These are phyloP conservation scores for Tribolium madens DNA, from an alignment of 1,140 invertebrate species.

Conservation along the genomic window DNA sequence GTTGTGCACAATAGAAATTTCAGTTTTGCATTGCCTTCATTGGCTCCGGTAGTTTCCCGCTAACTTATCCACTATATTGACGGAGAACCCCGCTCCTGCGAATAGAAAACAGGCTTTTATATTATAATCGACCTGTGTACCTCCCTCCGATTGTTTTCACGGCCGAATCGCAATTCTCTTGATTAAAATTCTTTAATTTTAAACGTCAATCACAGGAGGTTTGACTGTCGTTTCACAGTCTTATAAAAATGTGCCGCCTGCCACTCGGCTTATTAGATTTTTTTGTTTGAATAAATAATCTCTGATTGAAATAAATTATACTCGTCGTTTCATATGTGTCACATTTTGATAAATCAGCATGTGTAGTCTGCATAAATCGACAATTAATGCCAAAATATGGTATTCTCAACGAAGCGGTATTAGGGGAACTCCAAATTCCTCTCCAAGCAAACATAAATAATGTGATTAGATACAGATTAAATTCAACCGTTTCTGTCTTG, in stretches of 20 bases:
- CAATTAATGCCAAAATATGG: conserved; percentile 17
- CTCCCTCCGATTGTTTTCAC: conserved; percentile 45
- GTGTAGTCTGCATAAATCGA: conserved; percentile 7
- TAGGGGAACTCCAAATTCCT: background rate
- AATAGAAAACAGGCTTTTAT: conserved; percentile 36
- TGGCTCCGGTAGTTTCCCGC: conserved; percentile 23
- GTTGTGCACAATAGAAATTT: conserved; percentile 41
- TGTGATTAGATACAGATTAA: conserved; percentile 34
- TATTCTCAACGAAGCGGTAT: background rate
- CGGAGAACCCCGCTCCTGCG: conserved; percentile 4
- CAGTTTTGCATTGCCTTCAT: conserved; percentile 35
- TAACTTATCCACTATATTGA: too few species aligned
- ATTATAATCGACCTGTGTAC: conserved; percentile 42
- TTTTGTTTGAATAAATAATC: conserved; percentile 32
- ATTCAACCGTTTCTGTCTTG: conserved; percentile 5
- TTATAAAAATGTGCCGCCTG: conserved; percentile 31
- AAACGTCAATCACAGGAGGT: conserved; percentile 49
- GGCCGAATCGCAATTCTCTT: conserved; percentile 39
- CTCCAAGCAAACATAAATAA: conserved; percentile 39
- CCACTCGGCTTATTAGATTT: conserved; percentile 32
- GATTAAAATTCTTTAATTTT: conserved; percentile 55
- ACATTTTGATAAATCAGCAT: conserved; percentile 8
- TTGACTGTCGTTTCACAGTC: conserved; percentile 32
- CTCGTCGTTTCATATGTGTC: background rate
- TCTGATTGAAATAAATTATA: conserved; percentile 1